A percentile compares a stretch with the other conserved stretches of the same genome.
Evolutionary conservation across 2,113 vertebrate genomes (phyloP).

Genomic region (Megaleporinus macrocephalus): DNA sequence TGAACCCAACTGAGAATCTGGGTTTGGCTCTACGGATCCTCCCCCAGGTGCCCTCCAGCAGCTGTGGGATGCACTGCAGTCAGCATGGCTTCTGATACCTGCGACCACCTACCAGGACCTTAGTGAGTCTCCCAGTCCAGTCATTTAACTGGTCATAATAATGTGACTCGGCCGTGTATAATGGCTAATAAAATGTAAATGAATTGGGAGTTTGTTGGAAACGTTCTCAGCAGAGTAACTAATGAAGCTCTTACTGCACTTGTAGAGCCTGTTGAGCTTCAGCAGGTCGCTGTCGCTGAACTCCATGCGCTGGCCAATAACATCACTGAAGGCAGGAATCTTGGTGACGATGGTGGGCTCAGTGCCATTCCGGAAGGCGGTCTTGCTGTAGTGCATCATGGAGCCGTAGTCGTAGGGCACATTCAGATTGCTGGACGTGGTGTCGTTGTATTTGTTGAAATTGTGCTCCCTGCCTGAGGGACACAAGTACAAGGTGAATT

Average conservation of each 20-base stretch:
- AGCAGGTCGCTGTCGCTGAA: constrained; percentile 90
- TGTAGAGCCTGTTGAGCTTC: constrained; percentile 88
- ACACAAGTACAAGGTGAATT: background rate
- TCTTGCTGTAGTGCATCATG: constrained; percentile 94
- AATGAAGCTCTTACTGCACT: constrained; percentile 82
- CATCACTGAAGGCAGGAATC: constrained; percentile 84
- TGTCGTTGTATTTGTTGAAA: constrained; percentile 81
- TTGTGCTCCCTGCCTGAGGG: constrained; percentile 81
- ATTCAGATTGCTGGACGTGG: constrained; percentile 77
- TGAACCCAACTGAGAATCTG: too few species aligned
- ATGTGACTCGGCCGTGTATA: too few species aligned
- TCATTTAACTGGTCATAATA: too few species aligned
- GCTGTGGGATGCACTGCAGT: too few species aligned
- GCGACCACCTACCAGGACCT: too few species aligned
- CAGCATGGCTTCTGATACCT: too few species aligned
- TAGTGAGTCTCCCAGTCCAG: too few species aligned
- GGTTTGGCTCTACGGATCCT: too few species aligned
- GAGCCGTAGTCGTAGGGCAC: constrained; percentile 90
- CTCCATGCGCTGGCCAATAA: constrained; percentile 94
- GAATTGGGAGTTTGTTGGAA: too few species aligned
- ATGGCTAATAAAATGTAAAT: too few species aligned
- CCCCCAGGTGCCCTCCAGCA: too few species aligned
- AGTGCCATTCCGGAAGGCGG: constrained; percentile 81
- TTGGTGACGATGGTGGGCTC: constrained; percentile 91
- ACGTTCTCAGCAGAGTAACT: too few species aligned